Conservation (phyloP, 2,888 invertebrate genomes). For the Amblyjoppa proteus region DNA sequence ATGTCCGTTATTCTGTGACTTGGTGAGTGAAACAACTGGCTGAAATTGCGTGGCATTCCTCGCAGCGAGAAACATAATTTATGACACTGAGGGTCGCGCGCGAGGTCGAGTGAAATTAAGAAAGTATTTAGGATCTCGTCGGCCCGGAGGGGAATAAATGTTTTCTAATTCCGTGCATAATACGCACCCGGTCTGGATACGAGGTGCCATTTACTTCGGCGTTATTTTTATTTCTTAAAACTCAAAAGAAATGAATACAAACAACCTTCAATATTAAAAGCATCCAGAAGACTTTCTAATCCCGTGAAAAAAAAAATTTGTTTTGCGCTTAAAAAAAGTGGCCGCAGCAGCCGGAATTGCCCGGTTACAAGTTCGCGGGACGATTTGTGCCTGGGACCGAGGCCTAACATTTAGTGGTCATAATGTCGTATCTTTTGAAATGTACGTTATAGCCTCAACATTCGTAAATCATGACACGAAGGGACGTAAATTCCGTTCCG, state of each 20-base stretch:
- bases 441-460: neutral
- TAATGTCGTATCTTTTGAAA: too few species aligned
- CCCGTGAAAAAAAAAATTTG: neutral
- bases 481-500: constrained; percentile 40
- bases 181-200: neutral
- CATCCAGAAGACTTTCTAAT: neutral
- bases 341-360: too few species aligned
- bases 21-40: too few species aligned
- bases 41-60: neutral
- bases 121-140: constrained; percentile 23
- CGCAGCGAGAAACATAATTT: constrained; percentile 15
- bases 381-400: too few species aligned
- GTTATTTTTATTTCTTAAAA: neutral
- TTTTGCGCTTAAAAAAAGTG: too few species aligned
- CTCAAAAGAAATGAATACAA: neutral
- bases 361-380: too few species aligned
- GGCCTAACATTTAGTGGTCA: too few species aligned
- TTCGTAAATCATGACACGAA: neutral
- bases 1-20: too few species aligned
- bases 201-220: neutral
- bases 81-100: constrained; percentile 21
- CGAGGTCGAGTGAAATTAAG: constrained; percentile 42
- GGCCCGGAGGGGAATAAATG: constrained; percentile 1
- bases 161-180: constrained; percentile 8
- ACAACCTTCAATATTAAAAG: neutral